phyloP scores from a whole-genome alignment of 2,113 vertebrate genomes.

The Serinus canaria region DNA sequence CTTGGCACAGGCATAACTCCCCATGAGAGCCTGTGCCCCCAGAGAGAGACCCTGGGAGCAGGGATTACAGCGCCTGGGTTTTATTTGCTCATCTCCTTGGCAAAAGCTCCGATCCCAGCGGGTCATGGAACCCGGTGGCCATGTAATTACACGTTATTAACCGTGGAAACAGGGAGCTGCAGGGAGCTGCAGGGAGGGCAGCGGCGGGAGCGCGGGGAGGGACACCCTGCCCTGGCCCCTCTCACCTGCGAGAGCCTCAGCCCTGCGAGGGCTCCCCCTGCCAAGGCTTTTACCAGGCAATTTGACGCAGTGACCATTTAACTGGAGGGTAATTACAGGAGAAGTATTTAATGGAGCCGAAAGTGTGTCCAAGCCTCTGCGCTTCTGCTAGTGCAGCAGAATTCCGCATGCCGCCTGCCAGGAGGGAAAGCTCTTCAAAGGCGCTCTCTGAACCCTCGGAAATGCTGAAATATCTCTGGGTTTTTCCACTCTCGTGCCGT shows the following conservation, averaged over 20 bases:
- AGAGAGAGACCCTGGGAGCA: neutral
- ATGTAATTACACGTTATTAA: neutral
- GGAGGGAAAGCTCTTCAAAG: slow-evolving; percentile 64
- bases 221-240: neutral
- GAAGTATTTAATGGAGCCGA: slow-evolving; percentile 54
- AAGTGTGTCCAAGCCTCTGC: slow-evolving; percentile 50
- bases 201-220: neutral
- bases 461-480: slow-evolving; percentile 11
- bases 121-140: neutral
- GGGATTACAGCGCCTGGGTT: neutral
- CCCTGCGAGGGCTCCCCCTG: neutral
- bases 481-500: neutral
- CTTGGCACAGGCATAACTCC: neutral
- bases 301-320: slow-evolving; percentile 55
- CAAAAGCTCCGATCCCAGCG: neutral
- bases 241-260: neutral
- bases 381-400: slow-evolving; percentile 56
- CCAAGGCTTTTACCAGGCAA: slow-evolving; percentile 36
- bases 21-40: neutral
- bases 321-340: slow-evolving; percentile 51
- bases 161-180: neutral
- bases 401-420: slow-evolving; percentile 37
- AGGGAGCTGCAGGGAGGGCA: neutral
- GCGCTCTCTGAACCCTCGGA: slow-evolving; percentile 49
- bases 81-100: neutral